Base-by-base conservation (phyloP, 2,113 vertebrate species). In the Australoheros scitulus region DNA sequence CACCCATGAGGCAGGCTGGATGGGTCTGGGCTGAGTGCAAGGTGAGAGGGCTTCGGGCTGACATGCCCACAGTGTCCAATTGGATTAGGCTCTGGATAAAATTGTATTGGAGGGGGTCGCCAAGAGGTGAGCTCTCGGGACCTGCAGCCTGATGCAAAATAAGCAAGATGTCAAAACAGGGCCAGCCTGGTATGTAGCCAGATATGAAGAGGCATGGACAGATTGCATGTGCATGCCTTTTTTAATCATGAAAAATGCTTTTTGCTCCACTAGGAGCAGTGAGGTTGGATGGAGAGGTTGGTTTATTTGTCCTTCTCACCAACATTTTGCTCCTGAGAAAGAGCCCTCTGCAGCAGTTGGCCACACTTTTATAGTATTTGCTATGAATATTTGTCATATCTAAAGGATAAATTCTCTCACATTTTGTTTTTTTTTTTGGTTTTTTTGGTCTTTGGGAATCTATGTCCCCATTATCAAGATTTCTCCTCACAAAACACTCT, bases 81-180 rank as follows among this genome's bases (percentile, higher is more conserved):
- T 64, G 77, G 86, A 94, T 92, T 88, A 88, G 83, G 58, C 60
- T 92, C 81, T 8, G 76, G 82, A 26, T 77, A 61, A 61, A 85
- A 87, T 79, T 70, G 65, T 78, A 50, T 14, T 80, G 36, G 38
- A 50, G 43, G 64, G 32, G 91, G 92, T 89, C 58, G 20, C 32
- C 20, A 75, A 2, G 86, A 85, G 90, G 91, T 91, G 86, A 87
- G 9, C 59, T 77, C 55, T 11, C 36, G 81, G 77, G 86, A 78
- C 4, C 1, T 26, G 68, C 29, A 55, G 4, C 52, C 70, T 10
- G 10, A 76, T n/a, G 10, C 41, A 24, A 61, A 57, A 38, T 22
- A 55, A 68, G 29, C 58, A 72, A 57, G 82, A 85, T 83, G 77
- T 77, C 41, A 65, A 7, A 60, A 57, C 34, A 38, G 57, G 55